Conservation (phyloP, 2,888 invertebrate genomes). For the Mimachlamys varia region DNA sequence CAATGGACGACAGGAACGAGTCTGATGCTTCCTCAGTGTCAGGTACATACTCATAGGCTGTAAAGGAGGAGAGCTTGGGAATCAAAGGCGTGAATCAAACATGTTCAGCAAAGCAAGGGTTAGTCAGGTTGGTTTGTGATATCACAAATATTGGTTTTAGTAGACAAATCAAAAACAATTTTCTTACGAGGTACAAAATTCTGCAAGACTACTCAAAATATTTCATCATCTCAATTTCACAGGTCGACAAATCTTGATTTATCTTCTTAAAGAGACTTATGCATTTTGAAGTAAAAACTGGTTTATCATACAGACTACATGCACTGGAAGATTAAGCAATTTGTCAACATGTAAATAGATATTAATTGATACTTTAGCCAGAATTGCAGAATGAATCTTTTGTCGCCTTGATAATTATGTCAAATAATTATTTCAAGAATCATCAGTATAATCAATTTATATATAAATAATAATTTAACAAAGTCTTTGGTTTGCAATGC, state of each 20-base stretch:
- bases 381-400: not conserved
- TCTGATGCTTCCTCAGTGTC: slow-evolving; percentile 90
- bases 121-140: not conserved
- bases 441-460: not conserved
- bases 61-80: slow-evolving; percentile 51
- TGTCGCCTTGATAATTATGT: not conserved
- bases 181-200: not conserved
- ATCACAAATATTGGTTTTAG: not conserved
- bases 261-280: not conserved
- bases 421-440: not conserved
- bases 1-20: slow-evolving; percentile 76
- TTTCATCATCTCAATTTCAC: not conserved
- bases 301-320: not conserved
- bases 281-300: not conserved
- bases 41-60: slow-evolving; percentile 96
- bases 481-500: no score
- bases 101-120: not conserved
- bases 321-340: not conserved
- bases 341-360: slow-evolving; percentile 1
- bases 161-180: not conserved
- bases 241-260: not conserved
- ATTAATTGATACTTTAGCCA: not conserved
- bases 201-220: slow-evolving; percentile 10
- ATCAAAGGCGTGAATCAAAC: slow-evolving; percentile 39
- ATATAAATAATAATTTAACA: not conserved